Conservation (phyloP, 2,888 invertebrate genomes). For the Monopis laevigella region DNA sequence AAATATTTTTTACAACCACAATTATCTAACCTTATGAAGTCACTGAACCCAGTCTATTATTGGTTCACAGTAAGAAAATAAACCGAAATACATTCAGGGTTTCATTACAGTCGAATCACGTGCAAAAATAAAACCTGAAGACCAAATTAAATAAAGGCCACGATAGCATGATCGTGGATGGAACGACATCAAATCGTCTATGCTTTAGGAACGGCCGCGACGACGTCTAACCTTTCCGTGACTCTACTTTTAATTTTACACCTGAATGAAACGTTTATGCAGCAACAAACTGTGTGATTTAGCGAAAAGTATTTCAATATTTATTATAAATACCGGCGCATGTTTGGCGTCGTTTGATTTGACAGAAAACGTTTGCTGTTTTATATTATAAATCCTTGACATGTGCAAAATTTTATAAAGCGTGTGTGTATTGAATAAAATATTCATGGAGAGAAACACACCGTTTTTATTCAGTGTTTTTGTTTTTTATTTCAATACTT, state of each 20-base stretch:
- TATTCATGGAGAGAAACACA: too few relatives aligned
- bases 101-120: conserved; percentile 9
- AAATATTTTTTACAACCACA: too few relatives aligned
- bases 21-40: too few relatives aligned
- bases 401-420: too few relatives aligned
- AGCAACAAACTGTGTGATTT: conserved; percentile 17
- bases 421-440: too few relatives aligned
- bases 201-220: conserved; percentile 10
- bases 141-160: conserved; percentile 12
- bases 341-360: too few relatives aligned
- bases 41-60: too few relatives aligned
- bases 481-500: too few relatives aligned
- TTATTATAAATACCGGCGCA: too few relatives aligned
- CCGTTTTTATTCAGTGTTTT: too few relatives aligned
- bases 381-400: too few relatives aligned
- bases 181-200: conserved; percentile 5
- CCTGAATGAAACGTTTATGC: conserved; percentile 21
- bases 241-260: conserved; percentile 21
- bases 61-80: conserved; percentile 2
- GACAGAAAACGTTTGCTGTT: too few relatives aligned
- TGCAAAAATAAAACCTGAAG: conserved; percentile 13
- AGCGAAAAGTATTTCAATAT: conserved; percentile 16
- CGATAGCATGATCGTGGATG: conserved; percentile 10
- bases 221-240: conserved; percentile 18
- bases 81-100: conserved; percentile 4